Base-by-base conservation (phyloP, 1,140 invertebrate species). In the Triops longicaudatus region DNA sequence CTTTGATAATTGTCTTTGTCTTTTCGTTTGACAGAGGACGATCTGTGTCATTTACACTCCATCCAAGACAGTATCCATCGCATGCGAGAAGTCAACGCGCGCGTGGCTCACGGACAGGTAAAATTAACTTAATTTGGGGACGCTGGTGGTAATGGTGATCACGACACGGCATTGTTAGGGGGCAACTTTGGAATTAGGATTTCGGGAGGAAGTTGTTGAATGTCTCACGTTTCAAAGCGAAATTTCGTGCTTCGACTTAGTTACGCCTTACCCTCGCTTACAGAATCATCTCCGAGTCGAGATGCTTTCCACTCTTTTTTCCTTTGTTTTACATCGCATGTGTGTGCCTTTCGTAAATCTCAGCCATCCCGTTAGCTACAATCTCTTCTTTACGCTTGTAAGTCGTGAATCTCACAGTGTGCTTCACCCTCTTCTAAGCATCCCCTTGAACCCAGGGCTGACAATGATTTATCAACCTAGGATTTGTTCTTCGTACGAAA, bases 1-100 rank as follows among this genome's bases (percentile, higher is more conserved):
- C 50, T 63, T 63, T 17, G 37, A n/a, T 74, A 44, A 42, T 63
- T 72, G 9, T 78, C 26, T 78, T 37, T 79, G 76, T 80, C 78
- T 74, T 81, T 72, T 41, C 17, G 82, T 82, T 78, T 63, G 50
- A 63, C 86, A 84, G 91, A 92, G 80, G 91, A 92, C 81, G 92
- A 90, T 80, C 83, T 93, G 71, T 90, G 91, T 76, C 91, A 92
- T 81, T 84, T 93, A 72, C 88, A 91, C 73, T 87, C 91, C 75
- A 88, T 93, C 43, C 90, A 92, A 82, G 90, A 91, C 78, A 89
- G 86, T 42, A 90, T 92, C 77, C 90, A 92, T 82, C 89, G 89
- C 77, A 92, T 93, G 91, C 85, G 90, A 80, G 90, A 90, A 77
- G 74, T 77, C 72, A 77, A 63, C 72, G 72, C 73, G 26, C 76